Evolutionary conservation across 1,140 invertebrate species (phyloP).

Genomic region (Yoshiicerus persimilis): DNA sequence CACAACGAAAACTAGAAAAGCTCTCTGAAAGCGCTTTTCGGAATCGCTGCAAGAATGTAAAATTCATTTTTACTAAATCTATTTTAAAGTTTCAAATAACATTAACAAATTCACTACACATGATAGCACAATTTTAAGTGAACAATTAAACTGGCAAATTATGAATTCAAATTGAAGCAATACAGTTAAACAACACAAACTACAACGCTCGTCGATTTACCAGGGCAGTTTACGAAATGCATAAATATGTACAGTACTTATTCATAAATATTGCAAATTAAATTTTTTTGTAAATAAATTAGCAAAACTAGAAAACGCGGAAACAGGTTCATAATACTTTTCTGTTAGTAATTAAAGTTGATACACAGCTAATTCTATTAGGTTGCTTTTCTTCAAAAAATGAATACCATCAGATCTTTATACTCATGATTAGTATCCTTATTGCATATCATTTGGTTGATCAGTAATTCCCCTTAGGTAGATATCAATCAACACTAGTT

Average conservation of each 20-base stretch:
- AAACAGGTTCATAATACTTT: background rate
- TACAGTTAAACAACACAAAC: background rate
- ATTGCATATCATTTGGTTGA: background rate
- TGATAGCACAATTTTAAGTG: background rate
- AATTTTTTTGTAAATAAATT: background rate
- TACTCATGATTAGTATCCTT: background rate
- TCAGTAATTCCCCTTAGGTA: too few relatives aligned
- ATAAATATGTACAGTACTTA: background rate
- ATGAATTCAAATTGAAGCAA: background rate
- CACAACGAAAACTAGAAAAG: background rate
- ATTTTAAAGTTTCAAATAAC: background rate
- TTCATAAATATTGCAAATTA: background rate
- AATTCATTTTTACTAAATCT: background rate
- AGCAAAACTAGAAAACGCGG: background rate
- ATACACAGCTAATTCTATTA: background rate
- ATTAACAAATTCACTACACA: background rate
- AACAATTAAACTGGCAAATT: background rate
- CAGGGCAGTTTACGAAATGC: background rate
- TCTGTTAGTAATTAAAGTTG: background rate
- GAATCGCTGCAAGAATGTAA: background rate
- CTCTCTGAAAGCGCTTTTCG: background rate
- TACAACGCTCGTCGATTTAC: background rate
- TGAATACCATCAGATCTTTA: background rate
- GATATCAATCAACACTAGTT: background rate
- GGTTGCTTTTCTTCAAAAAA: background rate